Evolutionary conservation across 2,113 vertebrate species (phyloP), one percentile per base, ranked within the genome.

Genomic region (Coreoperca whiteheadi): DNA sequence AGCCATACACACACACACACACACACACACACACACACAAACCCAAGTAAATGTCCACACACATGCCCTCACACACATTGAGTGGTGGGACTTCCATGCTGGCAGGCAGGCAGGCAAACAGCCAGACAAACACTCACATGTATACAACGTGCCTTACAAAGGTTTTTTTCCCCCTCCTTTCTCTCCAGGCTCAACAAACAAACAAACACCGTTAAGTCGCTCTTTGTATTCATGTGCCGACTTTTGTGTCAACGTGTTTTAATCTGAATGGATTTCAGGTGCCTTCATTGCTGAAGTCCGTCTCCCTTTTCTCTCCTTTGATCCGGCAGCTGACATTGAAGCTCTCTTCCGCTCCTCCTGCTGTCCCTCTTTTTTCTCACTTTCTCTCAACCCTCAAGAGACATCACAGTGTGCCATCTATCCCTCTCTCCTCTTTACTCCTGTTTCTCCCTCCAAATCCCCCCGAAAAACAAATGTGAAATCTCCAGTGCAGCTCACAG

Each of bases 251-350:
- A 72, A 71, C 25, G 21, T 73, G 84, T 82, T 92, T 90, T 86
- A 87, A 90, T 88, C 81, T 80, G 83, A 89, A 88, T 82, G 65
- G 59, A 88, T 93, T 82, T 85, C 54, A 87, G 88, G 81, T 78
- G 74, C 68, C 20, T 77, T 75, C 77, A 50, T 81, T 53, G 77
- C 83, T 65, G 61, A 50, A 56, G 21, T 80, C 80, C 73, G 34
- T 67, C 59, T 65, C 51, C 34, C 16, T 4, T 53, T 64, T 61
- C 51, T n/a, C 25, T 66, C 51, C 39, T 84, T 76, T 76, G 37
- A 86, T 81, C 50, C 56, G 23, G 69, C 48, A 7, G 74, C 75
- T 88, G 71, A 86, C 81, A 81, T 48, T 65, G 66, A 82, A 74
- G 23, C 74, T 72, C 23, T 37, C 48, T 77, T n/a, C 30, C 46